Conservation (phyloP, 1,140 invertebrate species). For the Goniozus legneri region DNA sequence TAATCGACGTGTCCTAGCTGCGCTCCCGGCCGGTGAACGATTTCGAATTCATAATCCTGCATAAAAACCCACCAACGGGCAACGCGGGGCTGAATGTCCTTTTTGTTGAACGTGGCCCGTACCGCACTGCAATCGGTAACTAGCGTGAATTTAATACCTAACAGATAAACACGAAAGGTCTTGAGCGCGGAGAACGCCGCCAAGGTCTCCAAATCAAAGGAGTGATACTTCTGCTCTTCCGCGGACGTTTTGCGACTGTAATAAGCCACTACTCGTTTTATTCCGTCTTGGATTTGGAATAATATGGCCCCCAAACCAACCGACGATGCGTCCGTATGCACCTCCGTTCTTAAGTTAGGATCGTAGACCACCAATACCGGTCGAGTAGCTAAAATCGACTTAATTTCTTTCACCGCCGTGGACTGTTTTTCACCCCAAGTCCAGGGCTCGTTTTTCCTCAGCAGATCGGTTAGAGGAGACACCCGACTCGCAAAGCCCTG, state of each 20-base stretch:
- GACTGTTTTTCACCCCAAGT: slow-evolving; percentile 2
- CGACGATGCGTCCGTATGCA: slow-evolving; percentile 31
- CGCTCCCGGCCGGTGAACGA: slow-evolving; percentile 8
- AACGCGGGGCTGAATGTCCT: slow-evolving; percentile 34
- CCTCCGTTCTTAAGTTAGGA: slow-evolving; percentile 17
- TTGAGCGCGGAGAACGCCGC: slow-evolving; percentile 9
- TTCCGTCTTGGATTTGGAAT: slow-evolving; percentile 20
- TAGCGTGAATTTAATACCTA: slow-evolving; percentile 16
- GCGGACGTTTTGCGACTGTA: slow-evolving; percentile 33
- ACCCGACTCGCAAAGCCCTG: slow-evolving; percentile 26
- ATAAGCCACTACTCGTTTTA: slow-evolving; percentile 20
- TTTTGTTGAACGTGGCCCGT: slow-evolving; percentile 31
- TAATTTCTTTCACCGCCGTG: slow-evolving; percentile 5
- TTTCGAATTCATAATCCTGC: slow-evolving; percentile 29
- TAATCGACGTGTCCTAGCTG: slow-evolving; percentile 10
- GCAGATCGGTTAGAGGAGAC: slow-evolving; percentile 25
- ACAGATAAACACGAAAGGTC: slow-evolving; percentile 33
- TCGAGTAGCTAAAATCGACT: slow-evolving; percentile 5
- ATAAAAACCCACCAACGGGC: slow-evolving; percentile 38
- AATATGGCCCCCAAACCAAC: slow-evolving; percentile 28
- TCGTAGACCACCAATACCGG: slow-evolving; percentile 17
- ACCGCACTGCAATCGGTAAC: slow-evolving; percentile 35
- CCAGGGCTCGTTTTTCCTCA: slow-evolving; percentile 19
- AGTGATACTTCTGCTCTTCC: slow-evolving; percentile 36
- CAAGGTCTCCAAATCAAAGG: slow-evolving; percentile 37